These are phyloP conservation scores for Ammodytes marinus DNA, from an alignment of 2,113 vertebrate species.

Conservation along the genomic window DNA sequence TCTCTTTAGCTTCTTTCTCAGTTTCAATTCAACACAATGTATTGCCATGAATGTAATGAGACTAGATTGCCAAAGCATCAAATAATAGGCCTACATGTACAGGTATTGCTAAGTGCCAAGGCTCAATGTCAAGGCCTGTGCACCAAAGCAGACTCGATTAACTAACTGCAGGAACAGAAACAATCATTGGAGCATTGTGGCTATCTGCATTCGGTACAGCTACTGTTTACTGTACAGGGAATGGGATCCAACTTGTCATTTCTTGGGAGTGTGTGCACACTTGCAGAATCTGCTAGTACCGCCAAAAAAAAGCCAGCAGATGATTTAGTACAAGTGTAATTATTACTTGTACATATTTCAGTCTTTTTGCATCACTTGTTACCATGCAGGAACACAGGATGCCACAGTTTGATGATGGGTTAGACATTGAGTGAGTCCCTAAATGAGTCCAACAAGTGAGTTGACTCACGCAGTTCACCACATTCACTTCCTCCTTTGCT, in stretches of 20 bases:
- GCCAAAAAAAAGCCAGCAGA: background rate
- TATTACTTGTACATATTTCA: background rate
- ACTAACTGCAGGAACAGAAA: background rate
- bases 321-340: background rate
- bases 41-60: too few species aligned
- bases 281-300: background rate
- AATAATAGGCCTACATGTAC: too few species aligned
- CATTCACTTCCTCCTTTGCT: background rate
- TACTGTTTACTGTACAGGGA: slow-evolving; percentile 1
- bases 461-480: background rate
- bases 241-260: background rate
- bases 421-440: background rate
- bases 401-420: background rate
- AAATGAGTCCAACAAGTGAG: background rate
- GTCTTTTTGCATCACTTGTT: background rate
- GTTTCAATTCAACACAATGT: too few species aligned
- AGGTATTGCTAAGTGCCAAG: too few species aligned
- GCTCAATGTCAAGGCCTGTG: background rate
- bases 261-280: background rate
- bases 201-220: slow-evolving; percentile 3
- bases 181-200: background rate
- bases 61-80: too few species aligned
- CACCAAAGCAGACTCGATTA: background rate
- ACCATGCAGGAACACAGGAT: background rate
- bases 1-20: too few species aligned